Evolutionary conservation across 2,113 vertebrate genomes (phyloP).

Genomic region (Nothobranchius kuhntae): DNA sequence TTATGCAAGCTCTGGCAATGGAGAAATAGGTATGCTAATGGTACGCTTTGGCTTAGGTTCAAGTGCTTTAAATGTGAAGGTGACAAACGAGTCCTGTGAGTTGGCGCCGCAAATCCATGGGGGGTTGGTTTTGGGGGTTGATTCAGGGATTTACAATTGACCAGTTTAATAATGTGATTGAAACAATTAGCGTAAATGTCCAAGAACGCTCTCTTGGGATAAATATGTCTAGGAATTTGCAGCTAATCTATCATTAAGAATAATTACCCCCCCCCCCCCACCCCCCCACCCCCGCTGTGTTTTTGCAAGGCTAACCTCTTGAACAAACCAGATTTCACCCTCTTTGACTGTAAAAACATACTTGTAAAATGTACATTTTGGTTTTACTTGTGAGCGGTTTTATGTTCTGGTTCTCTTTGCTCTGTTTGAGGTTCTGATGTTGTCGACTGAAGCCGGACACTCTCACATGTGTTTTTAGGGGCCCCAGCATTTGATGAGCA

Average conservation of each 20-base stretch:
- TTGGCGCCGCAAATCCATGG: conserved; percentile 11
- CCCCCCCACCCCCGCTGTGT: conserved; percentile 22
- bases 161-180: conserved; percentile 66
- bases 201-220: conserved; percentile 5
- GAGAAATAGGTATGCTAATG: conserved; percentile 53
- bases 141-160: conserved; percentile 58
- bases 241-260: conserved; percentile 46
- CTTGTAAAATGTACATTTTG: conserved; percentile 15
- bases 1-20: conserved; percentile 53
- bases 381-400: conserved; percentile 16
- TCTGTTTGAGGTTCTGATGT: conserved; percentile 45
- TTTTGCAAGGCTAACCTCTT: conserved; percentile 38
- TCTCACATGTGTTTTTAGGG: conserved; percentile 65
- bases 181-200: conserved; percentile 61
- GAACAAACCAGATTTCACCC: conserved; percentile 35
- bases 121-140: conserved; percentile 6
- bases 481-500: conserved; percentile 69
- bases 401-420: conserved; percentile 48
- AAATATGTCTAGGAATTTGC: conserved; percentile 24
- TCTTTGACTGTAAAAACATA: conserved; percentile 42
- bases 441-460: conserved; percentile 60
- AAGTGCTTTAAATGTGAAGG: conserved; percentile 44
- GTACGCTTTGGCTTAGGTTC: conserved; percentile 43
- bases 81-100: conserved; percentile 41
- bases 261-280: conserved; percentile 39